These are phyloP conservation scores for Bufotes viridis DNA, from an alignment of 2,797 vertebrate species.

Conservation along the genomic window DNA sequence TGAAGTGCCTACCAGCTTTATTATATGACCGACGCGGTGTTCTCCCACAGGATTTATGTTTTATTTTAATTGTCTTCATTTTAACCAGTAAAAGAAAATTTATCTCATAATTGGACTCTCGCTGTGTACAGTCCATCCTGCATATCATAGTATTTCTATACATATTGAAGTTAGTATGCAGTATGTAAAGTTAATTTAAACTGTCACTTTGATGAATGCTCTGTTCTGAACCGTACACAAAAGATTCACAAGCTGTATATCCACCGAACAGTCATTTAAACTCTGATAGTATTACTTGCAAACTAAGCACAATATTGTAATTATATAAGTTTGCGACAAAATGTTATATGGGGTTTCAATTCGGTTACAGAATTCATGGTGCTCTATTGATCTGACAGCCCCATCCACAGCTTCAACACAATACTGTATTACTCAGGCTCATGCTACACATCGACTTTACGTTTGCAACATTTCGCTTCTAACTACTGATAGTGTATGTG, in stretches of 20 bases:
- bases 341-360: conserved; percentile 24
- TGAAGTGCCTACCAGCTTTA: not conserved
- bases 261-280: conserved; percentile 46
- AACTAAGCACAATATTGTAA: conserved; percentile 46
- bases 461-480: no score
- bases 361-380: not conserved
- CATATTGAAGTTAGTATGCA: conserved; percentile 54
- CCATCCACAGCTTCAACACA: not conserved
- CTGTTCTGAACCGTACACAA: conserved; percentile 53
- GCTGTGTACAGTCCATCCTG: conserved; percentile 29
- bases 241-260: conserved; percentile 56
- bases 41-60: not conserved
- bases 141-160: conserved; percentile 52
- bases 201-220: conserved; percentile 62
- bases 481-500: no score
- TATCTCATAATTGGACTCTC: conserved; percentile 52
- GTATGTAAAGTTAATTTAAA: conserved; percentile 63
- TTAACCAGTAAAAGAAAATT: conserved; percentile 29
- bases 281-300: conserved; percentile 47
- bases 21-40: not conserved
- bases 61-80: not conserved
- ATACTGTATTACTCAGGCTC: no score
- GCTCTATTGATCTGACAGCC: not conserved
- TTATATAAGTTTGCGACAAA: conserved; percentile 48
- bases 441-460: no score